Percentiles rank a stretch among this genome's conserved stretches.
These are phyloP conservation scores for Caiman crocodilus DNA, from an alignment of 2,797 vertebrate species.

Conservation along the genomic window DNA sequence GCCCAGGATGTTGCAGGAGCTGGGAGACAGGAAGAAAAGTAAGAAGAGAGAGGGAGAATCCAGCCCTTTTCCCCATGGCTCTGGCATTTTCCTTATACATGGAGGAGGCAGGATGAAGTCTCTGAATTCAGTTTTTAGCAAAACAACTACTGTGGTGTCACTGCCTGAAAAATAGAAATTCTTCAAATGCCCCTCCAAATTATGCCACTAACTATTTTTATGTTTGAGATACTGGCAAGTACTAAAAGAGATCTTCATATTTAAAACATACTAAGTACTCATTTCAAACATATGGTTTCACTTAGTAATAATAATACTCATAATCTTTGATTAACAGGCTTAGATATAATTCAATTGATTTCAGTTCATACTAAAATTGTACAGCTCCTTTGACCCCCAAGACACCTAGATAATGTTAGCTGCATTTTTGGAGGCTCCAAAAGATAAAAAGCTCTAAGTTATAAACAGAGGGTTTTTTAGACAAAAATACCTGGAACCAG, in stretches of 20 bases:
- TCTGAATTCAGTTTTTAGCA: constrained; percentile 15
- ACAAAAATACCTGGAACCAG: too few species aligned
- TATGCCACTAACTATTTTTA: background rate
- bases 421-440: background rate
- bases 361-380: constrained; percentile 44
- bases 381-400: constrained; percentile 24
- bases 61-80: background rate
- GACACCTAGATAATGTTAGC: background rate
- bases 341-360: constrained; percentile 41
- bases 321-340: constrained; percentile 47
- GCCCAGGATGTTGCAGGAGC: too few species aligned
- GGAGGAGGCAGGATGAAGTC: background rate
- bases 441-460: background rate
- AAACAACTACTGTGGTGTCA: constrained; percentile 15
- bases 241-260: background rate
- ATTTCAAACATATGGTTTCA: constrained; percentile 38
- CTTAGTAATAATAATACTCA: constrained; percentile 40
- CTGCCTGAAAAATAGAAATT: background rate
- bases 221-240: constrained; percentile 30
- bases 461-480: background rate
- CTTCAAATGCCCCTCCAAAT: constrained; percentile 35
- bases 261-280: background rate
- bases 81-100: background rate
- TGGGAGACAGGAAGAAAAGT: too few species aligned
- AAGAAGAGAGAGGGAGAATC: too few species aligned